Evolutionary conservation across 2,113 vertebrate genomes (phyloP).

Genomic region (Saccopteryx leptura): DNA sequence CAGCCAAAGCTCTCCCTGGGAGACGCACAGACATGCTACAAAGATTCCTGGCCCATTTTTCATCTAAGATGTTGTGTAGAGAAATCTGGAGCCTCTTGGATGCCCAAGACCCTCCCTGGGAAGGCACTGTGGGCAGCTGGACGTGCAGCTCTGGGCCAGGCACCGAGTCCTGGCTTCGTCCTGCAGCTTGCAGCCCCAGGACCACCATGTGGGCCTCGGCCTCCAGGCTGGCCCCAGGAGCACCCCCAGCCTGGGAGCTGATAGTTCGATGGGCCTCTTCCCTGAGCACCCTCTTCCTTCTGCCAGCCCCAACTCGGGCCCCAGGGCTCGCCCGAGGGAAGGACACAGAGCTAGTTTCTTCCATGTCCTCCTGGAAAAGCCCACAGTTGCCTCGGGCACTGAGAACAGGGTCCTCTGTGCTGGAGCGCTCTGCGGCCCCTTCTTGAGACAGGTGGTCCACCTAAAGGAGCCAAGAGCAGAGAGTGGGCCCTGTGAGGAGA

Average conservation of each 20-base stretch:
- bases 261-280: not conserved
- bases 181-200: not conserved
- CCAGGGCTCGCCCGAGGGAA: not conserved
- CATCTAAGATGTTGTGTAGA: not conserved
- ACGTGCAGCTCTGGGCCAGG: not conserved
- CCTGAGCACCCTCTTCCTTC: not conserved
- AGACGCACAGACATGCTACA: not conserved
- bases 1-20: not conserved
- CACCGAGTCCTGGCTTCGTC: not conserved
- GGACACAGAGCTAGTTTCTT: not conserved
- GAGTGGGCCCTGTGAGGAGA: not conserved
- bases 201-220: too few relatives aligned
- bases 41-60: not conserved
- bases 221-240: not conserved
- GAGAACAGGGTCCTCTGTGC: not conserved
- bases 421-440: not conserved
- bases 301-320: not conserved
- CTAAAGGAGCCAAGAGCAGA: not conserved
- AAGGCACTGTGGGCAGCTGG: not conserved
- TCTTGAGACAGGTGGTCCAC: slow-evolving; percentile 33
- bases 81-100: slow-evolving; percentile 19
- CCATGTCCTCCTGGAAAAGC: not conserved
- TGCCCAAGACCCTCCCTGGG: not conserved
- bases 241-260: not conserved
- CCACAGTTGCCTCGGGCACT: rapidly evolving